Evolutionary conservation across 1,140 invertebrate species (phyloP).

Genomic region (Drosophila navojoa): DNA sequence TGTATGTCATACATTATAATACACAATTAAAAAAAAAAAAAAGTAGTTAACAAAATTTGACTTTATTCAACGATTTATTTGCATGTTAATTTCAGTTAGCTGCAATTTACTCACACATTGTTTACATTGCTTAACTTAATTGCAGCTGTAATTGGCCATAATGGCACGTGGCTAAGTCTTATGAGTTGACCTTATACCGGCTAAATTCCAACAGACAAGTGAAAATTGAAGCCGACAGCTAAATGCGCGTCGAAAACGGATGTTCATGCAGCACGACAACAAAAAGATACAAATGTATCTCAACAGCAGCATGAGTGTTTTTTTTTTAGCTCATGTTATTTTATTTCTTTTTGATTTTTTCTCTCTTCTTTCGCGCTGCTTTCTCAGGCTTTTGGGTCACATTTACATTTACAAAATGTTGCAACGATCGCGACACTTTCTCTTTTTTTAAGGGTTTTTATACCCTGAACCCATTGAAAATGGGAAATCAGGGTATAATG

Average conservation of each 20-base stretch:
- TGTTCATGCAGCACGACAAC: constrained; percentile 15
- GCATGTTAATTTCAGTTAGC: constrained; percentile 8
- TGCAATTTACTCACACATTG: constrained; percentile 3
- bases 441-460: constrained; percentile 38
- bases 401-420: constrained; percentile 55
- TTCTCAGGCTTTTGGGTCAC: constrained; percentile 51
- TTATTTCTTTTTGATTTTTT: constrained; percentile 3
- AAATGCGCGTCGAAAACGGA: constrained; percentile 28
- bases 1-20: not conserved
- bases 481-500: too few species aligned
- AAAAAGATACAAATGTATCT: constrained; percentile 51
- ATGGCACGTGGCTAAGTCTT: constrained; percentile 9
- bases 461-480: too few species aligned
- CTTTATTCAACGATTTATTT: not conserved
- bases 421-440: constrained; percentile 51
- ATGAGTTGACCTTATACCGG: constrained; percentile 17
- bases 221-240: constrained; percentile 16
- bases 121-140: constrained; percentile 14
- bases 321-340: constrained; percentile 10
- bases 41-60: not conserved
- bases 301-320: constrained; percentile 12
- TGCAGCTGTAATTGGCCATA: not conserved
- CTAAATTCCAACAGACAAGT: constrained; percentile 20
- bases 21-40: not conserved
- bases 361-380: constrained; percentile 32